Evolutionary conservation across 2,797 vertebrate genomes (phyloP).

Genomic region (Cetoscarus ocellatus): DNA sequence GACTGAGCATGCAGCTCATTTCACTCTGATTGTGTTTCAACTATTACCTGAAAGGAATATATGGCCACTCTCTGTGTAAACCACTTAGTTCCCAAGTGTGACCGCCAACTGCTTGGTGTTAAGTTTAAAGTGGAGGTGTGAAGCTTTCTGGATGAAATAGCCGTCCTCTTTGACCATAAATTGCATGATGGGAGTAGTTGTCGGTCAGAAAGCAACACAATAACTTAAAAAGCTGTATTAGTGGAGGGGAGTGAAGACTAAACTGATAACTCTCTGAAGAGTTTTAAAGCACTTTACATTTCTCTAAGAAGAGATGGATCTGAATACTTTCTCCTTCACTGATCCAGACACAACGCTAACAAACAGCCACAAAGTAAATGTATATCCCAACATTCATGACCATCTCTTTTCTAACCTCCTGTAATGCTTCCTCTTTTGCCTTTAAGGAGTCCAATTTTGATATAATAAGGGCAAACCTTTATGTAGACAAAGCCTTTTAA

Average conservation of each 20-base stretch:
- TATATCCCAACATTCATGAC: too few relatives aligned
- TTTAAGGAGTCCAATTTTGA: neutral
- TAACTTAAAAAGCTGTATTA: too few relatives aligned
- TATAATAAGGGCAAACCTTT: neutral
- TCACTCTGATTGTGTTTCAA: too few relatives aligned
- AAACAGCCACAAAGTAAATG: too few relatives aligned
- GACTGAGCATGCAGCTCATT: too few relatives aligned
- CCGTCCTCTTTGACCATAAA: neutral
- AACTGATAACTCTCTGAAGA: too few relatives aligned
- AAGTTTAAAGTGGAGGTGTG: neutral
- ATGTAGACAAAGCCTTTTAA: neutral
- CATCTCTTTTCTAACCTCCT: too few relatives aligned
- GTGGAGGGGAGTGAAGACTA: too few relatives aligned
- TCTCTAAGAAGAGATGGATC: neutral
- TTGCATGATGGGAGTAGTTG: neutral
- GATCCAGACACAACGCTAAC: neutral
- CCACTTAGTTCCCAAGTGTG: neutral
- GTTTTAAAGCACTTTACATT: neutral
- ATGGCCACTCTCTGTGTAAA: neutral
- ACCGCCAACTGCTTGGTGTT: neutral
- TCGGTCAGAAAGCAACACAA: neutral
- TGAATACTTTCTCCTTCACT: neutral
- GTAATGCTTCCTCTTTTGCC: too few relatives aligned
- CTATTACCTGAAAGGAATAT: too few relatives aligned
- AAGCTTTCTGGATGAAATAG: too few relatives aligned